phyloP scores from a whole-genome alignment of 2,113 vertebrate genomes.

The Barbus barbus region DNA sequence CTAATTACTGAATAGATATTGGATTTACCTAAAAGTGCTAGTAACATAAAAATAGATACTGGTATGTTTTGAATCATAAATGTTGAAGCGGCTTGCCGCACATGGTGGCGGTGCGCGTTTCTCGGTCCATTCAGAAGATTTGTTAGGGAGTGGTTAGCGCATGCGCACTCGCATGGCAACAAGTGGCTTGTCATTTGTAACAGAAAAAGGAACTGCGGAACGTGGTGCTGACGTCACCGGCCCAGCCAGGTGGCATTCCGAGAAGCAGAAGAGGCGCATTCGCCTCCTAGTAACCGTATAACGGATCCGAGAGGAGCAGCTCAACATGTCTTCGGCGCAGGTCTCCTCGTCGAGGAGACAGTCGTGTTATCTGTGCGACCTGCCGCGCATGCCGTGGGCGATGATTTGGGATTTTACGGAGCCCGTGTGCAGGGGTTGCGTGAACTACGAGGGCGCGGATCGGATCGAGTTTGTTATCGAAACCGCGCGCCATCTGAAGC shows the following conservation, averaged over 20 bases:
- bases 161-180: conserved; percentile 77
- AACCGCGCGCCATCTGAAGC: conserved; percentile 85
- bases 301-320: conserved; percentile 57
- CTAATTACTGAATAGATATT: not conserved
- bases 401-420: conserved; percentile 75
- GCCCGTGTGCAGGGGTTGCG: conserved; percentile 74
- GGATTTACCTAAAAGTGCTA: not conserved
- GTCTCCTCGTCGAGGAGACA: conserved; percentile 87
- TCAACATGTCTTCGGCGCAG: conserved; percentile 87
- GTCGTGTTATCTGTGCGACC: conserved; percentile 89
- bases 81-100: not conserved
- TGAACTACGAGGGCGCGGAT: conserved; percentile 87
- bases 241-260: conserved; percentile 81
- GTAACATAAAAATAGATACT: not conserved
- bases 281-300: conserved; percentile 45
- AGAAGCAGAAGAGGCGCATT: conserved; percentile 64
- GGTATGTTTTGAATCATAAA: not conserved
- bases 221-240: conserved; percentile 79
- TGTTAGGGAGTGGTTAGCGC: conserved; percentile 72
- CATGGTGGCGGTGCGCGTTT: conserved; percentile 8
- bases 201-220: conserved; percentile 71
- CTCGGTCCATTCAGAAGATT: conserved; percentile 65
- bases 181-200: conserved; percentile 77
- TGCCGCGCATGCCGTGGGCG: conserved; percentile 87
- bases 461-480: conserved; percentile 89